These are phyloP conservation scores for Acrobasis suavella DNA, from an alignment of 2,888 invertebrate genomes.

Conservation along the genomic window DNA sequence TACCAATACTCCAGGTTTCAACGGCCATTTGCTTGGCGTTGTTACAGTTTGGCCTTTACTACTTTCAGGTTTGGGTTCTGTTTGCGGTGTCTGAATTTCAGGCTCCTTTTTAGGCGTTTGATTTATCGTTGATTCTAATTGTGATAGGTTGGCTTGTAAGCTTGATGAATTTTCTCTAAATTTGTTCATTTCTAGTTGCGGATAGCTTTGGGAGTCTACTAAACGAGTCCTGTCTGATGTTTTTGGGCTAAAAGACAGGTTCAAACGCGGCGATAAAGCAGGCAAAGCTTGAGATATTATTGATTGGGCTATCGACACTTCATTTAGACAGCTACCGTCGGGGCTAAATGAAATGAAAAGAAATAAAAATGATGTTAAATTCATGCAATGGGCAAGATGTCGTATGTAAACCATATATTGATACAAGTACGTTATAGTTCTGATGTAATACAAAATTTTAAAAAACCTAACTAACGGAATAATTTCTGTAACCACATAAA, in stretches of 20 bases:
- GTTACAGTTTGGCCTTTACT: constrained; percentile 59
- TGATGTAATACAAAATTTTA: too few relatives aligned
- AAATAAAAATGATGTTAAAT: constrained; percentile 45
- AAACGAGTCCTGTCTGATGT: constrained; percentile 74
- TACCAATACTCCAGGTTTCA: constrained; percentile 93
- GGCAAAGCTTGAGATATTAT: constrained; percentile 81
- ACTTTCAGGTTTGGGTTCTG: constrained; percentile 49
- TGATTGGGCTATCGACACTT: constrained; percentile 79
- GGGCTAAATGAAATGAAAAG: constrained; percentile 63
- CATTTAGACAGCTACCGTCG: constrained; percentile 79
- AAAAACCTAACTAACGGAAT: too few relatives aligned
- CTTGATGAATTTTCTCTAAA: constrained; percentile 52
- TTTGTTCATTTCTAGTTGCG: constrained; percentile 66
- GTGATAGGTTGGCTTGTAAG: constrained; percentile 56
- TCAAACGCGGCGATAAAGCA: constrained; percentile 72
- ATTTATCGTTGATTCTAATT: constrained; percentile 57
- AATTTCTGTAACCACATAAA: too few relatives aligned
- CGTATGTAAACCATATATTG: neutral
- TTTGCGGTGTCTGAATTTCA: constrained; percentile 49
- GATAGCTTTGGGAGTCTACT: constrained; percentile 58
- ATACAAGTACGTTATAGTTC: neutral
- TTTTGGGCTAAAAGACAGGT: constrained; percentile 72
- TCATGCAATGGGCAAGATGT: constrained; percentile 42
- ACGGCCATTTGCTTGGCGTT: constrained; percentile 90
- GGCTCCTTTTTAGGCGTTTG: constrained; percentile 43